These are phyloP conservation scores for Botia almorhae DNA, from an alignment of 2,797 vertebrate species.

Conservation along the genomic window DNA sequence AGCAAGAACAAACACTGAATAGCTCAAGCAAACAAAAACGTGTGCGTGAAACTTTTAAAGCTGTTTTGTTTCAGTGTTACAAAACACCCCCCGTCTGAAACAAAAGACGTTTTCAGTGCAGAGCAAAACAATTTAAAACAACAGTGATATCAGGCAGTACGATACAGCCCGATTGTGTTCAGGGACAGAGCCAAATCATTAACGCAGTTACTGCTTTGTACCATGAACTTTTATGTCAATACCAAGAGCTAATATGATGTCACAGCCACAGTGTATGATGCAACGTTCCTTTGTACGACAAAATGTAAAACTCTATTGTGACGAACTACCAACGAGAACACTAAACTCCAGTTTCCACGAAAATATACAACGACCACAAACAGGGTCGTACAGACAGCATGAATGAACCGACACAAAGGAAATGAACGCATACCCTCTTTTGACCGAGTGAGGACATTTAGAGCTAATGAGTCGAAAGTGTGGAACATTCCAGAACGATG, in stretches of 20 bases:
- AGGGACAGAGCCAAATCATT: background rate
- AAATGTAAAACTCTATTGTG: slow-evolving; percentile 29
- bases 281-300: slow-evolving; percentile 12
- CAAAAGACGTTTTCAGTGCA: background rate
- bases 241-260: slow-evolving; percentile 25
- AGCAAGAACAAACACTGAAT: too few relatives aligned
- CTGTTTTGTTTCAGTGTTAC: background rate
- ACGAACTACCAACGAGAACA: background rate
- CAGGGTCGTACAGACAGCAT: background rate
- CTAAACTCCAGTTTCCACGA: slow-evolving; percentile 7
- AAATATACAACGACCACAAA: background rate
- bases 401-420: slow-evolving; percentile 34
- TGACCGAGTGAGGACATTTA: slow-evolving; percentile 4
- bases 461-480: slow-evolving; percentile 25
- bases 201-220: background rate
- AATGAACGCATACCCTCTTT: slow-evolving; percentile 15
- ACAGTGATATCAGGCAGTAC: slow-evolving; percentile 1
- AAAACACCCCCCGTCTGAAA: background rate
- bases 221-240: slow-evolving; percentile 9
- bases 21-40: too few relatives aligned
- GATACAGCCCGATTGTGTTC: background rate
- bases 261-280: slow-evolving; percentile 14
- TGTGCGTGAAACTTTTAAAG: too few relatives aligned
- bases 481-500: slow-evolving; percentile 10
- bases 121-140: slow-evolving; percentile 4